Percentiles rank a stretch among this genome's conserved stretches.
Conservation (phyloP, 2,113 vertebrate genomes). For the Picathartes gymnocephalus region DNA sequence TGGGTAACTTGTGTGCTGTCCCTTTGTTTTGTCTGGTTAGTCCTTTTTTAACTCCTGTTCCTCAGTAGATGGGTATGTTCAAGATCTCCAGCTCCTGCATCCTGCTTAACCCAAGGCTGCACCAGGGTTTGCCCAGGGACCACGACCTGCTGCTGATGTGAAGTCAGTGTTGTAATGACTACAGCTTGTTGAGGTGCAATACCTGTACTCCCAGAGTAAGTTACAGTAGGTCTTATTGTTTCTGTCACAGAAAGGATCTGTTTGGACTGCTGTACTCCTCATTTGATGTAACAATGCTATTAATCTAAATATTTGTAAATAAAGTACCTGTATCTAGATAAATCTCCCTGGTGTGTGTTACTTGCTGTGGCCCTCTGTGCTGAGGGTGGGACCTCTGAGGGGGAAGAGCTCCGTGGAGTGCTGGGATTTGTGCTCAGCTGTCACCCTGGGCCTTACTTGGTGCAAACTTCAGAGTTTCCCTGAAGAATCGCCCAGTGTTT, state of each 20-base stretch:
- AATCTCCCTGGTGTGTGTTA: neutral
- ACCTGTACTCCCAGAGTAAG: constrained; percentile 54
- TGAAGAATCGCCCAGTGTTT: neutral
- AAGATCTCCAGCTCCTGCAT: constrained; percentile 49
- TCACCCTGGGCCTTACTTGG: neutral
- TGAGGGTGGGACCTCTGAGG: neutral
- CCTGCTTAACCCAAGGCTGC: constrained; percentile 64
- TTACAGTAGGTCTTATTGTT: constrained; percentile 74
- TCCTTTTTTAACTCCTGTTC: constrained; percentile 57
- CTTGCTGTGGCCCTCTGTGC: neutral
- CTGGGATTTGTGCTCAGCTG: neutral
- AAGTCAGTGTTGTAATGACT: constrained; percentile 31
- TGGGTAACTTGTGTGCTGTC: constrained; percentile 70
- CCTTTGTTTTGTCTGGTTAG: constrained; percentile 70
- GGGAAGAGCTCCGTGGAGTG: neutral
- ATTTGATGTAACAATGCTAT: constrained; percentile 86
- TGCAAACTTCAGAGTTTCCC: neutral
- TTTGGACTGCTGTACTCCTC: constrained; percentile 82
- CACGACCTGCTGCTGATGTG: constrained; percentile 71
- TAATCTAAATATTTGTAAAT: constrained; percentile 93
- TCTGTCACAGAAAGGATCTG: constrained; percentile 76
- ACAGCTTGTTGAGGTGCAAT: constrained; percentile 66
- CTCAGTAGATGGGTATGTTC: constrained; percentile 61
- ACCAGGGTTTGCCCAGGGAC: constrained; percentile 77
- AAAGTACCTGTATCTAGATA: constrained; percentile 89